These are phyloP conservation scores for Dicyrtoma fusca DNA, from an alignment of 2,888 invertebrate genomes.

Conservation along the genomic window DNA sequence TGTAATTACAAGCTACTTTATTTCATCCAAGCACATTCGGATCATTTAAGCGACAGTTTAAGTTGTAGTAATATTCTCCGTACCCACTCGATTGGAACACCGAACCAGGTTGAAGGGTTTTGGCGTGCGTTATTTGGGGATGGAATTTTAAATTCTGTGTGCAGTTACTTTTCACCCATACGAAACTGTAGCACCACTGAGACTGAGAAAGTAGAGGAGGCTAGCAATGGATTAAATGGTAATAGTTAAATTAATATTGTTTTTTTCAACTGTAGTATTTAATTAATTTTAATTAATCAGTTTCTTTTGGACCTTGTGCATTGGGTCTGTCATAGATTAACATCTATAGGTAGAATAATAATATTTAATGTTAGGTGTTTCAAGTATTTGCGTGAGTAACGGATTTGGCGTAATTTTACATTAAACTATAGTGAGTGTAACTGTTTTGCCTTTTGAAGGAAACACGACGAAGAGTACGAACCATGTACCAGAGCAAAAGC, in stretches of 20 bases:
- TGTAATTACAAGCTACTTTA: constrained; percentile 26
- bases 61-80: constrained; percentile 44
- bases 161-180: constrained; percentile 51
- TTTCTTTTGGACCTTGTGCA: background rate
- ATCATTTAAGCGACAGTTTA: constrained; percentile 17
- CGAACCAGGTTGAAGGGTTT: constrained; percentile 55
- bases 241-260: too few relatives aligned
- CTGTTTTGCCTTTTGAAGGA: background rate
- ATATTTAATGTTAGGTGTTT: background rate
- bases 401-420: background rate
- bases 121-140: constrained; percentile 53
- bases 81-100: constrained; percentile 49
- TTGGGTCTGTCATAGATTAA: background rate
- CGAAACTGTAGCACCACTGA: constrained; percentile 43
- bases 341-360: background rate
- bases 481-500: background rate
- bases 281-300: too few relatives aligned
- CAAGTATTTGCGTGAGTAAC: background rate
- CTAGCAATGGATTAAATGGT: constrained; percentile 13
- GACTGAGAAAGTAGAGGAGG: constrained; percentile 10
- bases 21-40: constrained; percentile 27
- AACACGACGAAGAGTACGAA: constrained; percentile 17
- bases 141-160: constrained; percentile 48
- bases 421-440: background rate
- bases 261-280: too few relatives aligned